Evolutionary conservation across 92 coral and sea anemone genomes (phyloP).

Genomic region (Palythoa grandis): DNA sequence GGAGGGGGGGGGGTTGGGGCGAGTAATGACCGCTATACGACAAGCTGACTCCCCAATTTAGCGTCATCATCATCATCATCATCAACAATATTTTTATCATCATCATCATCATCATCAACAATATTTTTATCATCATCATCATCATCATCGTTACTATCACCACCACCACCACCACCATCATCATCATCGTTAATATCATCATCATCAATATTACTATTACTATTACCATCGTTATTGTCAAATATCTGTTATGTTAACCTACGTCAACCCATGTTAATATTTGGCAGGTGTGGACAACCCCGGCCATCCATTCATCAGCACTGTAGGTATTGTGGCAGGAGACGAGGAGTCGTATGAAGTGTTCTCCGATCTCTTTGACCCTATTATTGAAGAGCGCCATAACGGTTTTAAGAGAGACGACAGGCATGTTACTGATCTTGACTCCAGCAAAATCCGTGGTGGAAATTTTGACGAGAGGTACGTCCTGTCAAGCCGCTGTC

Average conservation of each 20-base stretch:
- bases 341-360: slow-evolving; percentile 88
- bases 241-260: neutral
- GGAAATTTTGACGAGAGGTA: slow-evolving; percentile 87
- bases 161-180: too few relatives aligned
- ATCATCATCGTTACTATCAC: too few relatives aligned
- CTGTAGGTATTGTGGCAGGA: slow-evolving; percentile 95
- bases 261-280: too few relatives aligned
- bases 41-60: too few relatives aligned
- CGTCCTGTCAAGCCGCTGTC: slow-evolving; percentile 90
- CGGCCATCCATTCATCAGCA: slow-evolving; percentile 91
- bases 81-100: too few relatives aligned
- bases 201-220: too few relatives aligned
- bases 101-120: too few relatives aligned
- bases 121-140: too few relatives aligned
- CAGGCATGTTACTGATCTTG: slow-evolving; percentile 82
- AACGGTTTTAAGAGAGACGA: slow-evolving; percentile 86
- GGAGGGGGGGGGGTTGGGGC: too few relatives aligned
- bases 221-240: slow-evolving; percentile 5
- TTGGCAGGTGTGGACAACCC: slow-evolving; percentile 90
- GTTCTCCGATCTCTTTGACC: slow-evolving; percentile 87
- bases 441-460: slow-evolving; percentile 77
- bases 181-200: neutral
- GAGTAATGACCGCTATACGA: too few relatives aligned
- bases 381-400: slow-evolving; percentile 95
- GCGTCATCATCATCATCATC: too few relatives aligned